phyloP scores from a whole-genome alignment of 2,888 invertebrate species.

The Drosophila cracens region DNA sequence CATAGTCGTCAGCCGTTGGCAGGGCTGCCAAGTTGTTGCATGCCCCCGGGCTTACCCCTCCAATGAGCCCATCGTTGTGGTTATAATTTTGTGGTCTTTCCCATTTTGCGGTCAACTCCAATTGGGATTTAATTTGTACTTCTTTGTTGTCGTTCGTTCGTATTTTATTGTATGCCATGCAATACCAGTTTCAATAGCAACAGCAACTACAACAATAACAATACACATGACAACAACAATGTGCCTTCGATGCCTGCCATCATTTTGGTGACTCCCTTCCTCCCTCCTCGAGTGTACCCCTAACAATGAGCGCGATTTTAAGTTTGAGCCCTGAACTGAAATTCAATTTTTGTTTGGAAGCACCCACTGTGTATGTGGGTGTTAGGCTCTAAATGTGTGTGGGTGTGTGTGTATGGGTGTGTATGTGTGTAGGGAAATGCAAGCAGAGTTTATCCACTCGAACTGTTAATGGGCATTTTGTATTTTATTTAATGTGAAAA shows the following conservation, averaged over 20 bases:
- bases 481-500: conserved; percentile 82
- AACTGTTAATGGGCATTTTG: conserved; percentile 82
- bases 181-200: conserved; percentile 41
- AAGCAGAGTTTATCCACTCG: conserved; percentile 80
- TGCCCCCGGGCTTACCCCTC: conserved; percentile 16
- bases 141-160: conserved; percentile 81
- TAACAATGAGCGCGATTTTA: conserved; percentile 67
- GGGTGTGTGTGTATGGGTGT: conserved; percentile 24
- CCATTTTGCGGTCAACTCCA: conserved; percentile 81
- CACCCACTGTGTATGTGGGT: conserved; percentile 9
- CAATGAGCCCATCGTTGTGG: conserved; percentile 70
- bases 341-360: conserved; percentile 75
- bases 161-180: conserved; percentile 75
- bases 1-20: conserved; percentile 49
- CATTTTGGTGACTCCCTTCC: conserved; percentile 39
- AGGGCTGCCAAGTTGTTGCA: conserved; percentile 56
- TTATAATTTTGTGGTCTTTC: conserved; percentile 80
- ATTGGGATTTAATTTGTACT: conserved; percentile 81
- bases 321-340: conserved; percentile 75
- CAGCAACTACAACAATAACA: conserved; percentile 49
- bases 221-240: conserved; percentile 62
- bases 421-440: conserved; percentile 58
- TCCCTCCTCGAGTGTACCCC: conserved; percentile 17
- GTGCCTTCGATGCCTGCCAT: conserved; percentile 70
- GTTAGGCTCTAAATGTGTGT: conserved; percentile 16